These are phyloP conservation scores for Hemichromis elongatus DNA, from an alignment of 2,113 vertebrate species.

Conservation along the genomic window DNA sequence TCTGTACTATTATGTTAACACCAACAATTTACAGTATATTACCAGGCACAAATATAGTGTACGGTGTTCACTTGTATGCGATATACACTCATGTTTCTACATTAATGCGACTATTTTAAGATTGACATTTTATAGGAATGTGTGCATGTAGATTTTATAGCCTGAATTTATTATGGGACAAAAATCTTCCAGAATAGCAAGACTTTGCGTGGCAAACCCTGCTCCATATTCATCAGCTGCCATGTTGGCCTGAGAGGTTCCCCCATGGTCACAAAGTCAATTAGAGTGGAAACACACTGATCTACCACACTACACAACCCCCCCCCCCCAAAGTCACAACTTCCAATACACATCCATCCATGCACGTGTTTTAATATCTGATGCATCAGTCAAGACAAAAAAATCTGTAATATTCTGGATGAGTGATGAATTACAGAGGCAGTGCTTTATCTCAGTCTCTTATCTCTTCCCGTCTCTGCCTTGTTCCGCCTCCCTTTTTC, in stretches of 20 bases:
- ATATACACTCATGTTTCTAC: not conserved
- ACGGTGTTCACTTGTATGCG: not conserved
- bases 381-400: not conserved
- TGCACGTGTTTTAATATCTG: not conserved
- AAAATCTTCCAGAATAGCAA: not conserved
- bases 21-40: not conserved
- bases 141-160: not conserved
- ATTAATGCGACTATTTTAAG: not conserved
- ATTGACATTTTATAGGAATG: not conserved
- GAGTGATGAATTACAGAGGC: slow-evolving; percentile 1
- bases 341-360: not conserved
- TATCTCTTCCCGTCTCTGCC: not conserved
- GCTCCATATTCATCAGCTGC: slow-evolving; percentile 39
- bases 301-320: not conserved
- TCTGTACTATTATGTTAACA: not conserved
- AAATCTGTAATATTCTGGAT: slow-evolving; percentile 9
- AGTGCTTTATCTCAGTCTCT: slow-evolving; percentile 2
- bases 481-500: not conserved
- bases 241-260: slow-evolving; percentile 22
- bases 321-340: not conserved
- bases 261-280: slow-evolving; percentile 32
- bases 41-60: not conserved
- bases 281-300: slow-evolving; percentile 38
- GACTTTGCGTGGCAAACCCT: slow-evolving; percentile 3
- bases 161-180: not conserved